Evolutionary conservation across 2,113 vertebrate species (phyloP).

Genomic region (Globicephala melas): DNA sequence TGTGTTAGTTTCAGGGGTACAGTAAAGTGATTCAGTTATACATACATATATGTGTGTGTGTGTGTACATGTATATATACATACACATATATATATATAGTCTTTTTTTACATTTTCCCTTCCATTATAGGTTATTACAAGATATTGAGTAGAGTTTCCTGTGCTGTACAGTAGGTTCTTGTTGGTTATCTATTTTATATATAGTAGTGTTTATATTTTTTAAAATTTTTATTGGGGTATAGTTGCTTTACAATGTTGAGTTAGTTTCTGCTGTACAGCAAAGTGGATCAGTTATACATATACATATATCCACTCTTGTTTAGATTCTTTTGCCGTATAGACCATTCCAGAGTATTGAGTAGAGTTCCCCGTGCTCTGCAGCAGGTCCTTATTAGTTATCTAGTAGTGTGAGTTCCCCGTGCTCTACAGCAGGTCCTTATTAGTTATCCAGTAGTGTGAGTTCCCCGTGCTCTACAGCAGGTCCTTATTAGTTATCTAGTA

Average conservation of each 20-base stretch:
- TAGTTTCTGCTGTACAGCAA: background rate
- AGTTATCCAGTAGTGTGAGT: background rate
- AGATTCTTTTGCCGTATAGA: background rate
- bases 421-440: too few species aligned
- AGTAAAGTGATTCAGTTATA: background rate
- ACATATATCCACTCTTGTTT: too few species aligned
- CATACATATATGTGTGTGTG: background rate
- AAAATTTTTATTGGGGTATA: background rate
- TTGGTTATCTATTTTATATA: background rate
- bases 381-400: background rate
- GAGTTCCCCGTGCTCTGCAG: background rate
- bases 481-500: background rate
- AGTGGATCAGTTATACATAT: background rate
- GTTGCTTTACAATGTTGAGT: background rate
- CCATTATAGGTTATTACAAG: background rate
- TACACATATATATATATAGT: background rate
- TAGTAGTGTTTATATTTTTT: background rate
- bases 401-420: background rate
- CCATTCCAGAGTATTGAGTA: background rate
- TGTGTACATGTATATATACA: background rate
- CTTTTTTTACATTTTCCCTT: background rate
- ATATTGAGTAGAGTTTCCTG: background rate
- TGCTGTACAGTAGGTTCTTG: background rate
- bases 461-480: background rate
- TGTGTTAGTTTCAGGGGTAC: background rate